Evolutionary conservation across 2,888 invertebrate genomes (phyloP).

Genomic region (Andrena chrysosceles): DNA sequence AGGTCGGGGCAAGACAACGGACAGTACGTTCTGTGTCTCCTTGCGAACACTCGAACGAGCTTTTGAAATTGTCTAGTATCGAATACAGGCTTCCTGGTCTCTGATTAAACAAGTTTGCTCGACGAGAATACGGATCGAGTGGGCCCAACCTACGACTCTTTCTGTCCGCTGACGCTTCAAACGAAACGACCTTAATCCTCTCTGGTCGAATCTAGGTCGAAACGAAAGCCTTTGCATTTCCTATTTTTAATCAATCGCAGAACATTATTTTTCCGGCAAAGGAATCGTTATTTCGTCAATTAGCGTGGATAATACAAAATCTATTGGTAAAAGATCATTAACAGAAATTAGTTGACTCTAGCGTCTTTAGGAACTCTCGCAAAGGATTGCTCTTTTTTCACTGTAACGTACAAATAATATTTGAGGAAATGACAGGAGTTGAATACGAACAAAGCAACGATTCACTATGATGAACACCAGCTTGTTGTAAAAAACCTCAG

Average conservation of each 20-base stretch:
- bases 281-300: neutral
- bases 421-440: neutral
- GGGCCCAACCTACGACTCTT: neutral
- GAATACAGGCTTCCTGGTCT: constrained; percentile 14
- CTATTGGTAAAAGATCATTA: too few relatives aligned
- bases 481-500: too few relatives aligned
- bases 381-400: too few relatives aligned
- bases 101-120: constrained; percentile 38
- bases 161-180: neutral
- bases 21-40: constrained; percentile 12
- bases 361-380: too few relatives aligned
- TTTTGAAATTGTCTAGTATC: constrained; percentile 49
- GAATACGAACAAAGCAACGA: neutral
- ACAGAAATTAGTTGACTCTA: too few relatives aligned
- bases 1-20: constrained; percentile 27
- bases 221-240: neutral
- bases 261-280: neutral
- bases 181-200: constrained; percentile 1
- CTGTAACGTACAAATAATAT: too few relatives aligned
- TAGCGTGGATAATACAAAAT: too few relatives aligned
- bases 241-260: neutral
- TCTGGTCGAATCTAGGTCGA: constrained; percentile 19
- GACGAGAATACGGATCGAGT: neutral
- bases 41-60: constrained; percentile 24
- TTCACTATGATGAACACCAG: neutral